Conservation (phyloP, 1,140 invertebrate genomes). For the Drosophila seguyi region DNA sequence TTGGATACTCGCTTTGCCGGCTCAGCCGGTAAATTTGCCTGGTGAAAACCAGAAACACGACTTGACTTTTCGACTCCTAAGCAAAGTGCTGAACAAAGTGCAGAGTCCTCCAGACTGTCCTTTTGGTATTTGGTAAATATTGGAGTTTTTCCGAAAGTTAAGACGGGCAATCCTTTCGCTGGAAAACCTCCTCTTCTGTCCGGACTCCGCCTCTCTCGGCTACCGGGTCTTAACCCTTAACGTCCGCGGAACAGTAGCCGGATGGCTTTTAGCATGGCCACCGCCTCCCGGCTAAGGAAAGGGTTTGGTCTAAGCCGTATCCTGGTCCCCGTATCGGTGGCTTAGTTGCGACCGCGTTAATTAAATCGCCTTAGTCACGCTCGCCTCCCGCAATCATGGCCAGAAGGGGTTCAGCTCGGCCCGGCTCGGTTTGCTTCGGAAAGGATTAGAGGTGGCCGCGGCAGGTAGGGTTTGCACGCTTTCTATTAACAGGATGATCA, state of each 20-base stretch:
- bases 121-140: slow-evolving; percentile 78
- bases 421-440: slow-evolving; percentile 23
- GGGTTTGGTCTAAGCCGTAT: slow-evolving; percentile 56
- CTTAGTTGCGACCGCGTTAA: slow-evolving; percentile 81
- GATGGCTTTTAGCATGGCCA: slow-evolving; percentile 58
- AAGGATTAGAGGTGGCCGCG: slow-evolving; percentile 31
- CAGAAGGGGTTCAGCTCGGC: slow-evolving; percentile 49
- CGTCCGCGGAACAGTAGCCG: slow-evolving; percentile 63
- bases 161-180: slow-evolving; percentile 65
- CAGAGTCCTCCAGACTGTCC: slow-evolving; percentile 1
- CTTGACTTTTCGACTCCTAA: slow-evolving; percentile 73
- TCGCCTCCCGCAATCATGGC: slow-evolving; percentile 47
- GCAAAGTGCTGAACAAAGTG: slow-evolving; percentile 18
- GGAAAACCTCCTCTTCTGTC: slow-evolving; percentile 41
- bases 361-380: slow-evolving; percentile 84
- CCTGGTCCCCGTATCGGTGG: slow-evolving; percentile 28
- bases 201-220: slow-evolving; percentile 17
- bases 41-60: slow-evolving; percentile 21
- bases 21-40: slow-evolving; percentile 47
- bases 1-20: slow-evolving; percentile 37
- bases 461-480: slow-evolving; percentile 45
- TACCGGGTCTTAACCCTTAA: slow-evolving; percentile 29
- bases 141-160: slow-evolving; percentile 62
- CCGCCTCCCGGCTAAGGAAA: slow-evolving; percentile 59
- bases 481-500: slow-evolving; percentile 85